Percentiles rank a stretch among this genome's conserved stretches.
phyloP scores from a whole-genome alignment of 2,797 vertebrate genomes.

The Coendou prehensilis region DNA sequence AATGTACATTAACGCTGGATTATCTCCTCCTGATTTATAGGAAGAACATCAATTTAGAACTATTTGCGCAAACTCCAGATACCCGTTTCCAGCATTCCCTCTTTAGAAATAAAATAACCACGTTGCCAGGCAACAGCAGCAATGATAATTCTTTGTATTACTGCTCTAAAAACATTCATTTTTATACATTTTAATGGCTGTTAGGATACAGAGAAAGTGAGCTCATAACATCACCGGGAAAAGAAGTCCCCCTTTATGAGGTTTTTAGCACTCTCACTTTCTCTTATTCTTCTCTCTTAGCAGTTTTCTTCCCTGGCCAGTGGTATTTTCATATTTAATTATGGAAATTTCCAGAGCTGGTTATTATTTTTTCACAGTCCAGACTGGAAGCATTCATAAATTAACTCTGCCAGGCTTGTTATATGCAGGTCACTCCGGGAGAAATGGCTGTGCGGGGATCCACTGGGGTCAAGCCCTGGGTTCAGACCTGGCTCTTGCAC shows the following conservation, averaged over 20 bases:
- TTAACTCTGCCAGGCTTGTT: neutral
- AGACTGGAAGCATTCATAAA: neutral
- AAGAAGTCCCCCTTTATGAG: neutral
- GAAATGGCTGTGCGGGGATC: neutral
- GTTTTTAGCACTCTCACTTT: neutral
- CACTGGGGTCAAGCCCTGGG: neutral
- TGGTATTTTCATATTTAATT: conserved; percentile 24
- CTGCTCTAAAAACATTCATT: conserved; percentile 88
- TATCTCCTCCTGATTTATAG: conserved; percentile 85
- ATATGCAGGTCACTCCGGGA: neutral
- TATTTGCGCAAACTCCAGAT: conserved; percentile 87
- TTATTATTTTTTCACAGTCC: neutral
- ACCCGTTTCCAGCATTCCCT: conserved; percentile 83
- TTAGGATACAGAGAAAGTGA: conserved; percentile 76
- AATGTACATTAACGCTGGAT: conserved; percentile 78
- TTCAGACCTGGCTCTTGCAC: rapidly evolving
- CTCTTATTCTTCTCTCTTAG: neutral
- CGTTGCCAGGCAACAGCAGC: conserved; percentile 89
- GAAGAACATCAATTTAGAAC: conserved; percentile 85
- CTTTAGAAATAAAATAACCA: conserved; percentile 86
- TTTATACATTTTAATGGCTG: conserved; percentile 87
- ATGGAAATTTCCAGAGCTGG: neutral
- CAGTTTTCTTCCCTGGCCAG: neutral
- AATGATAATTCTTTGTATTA: conserved; percentile 85
- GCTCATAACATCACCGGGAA: conserved; percentile 78